Evolutionary conservation across 2,888 invertebrate genomes (phyloP).

Genomic region (Hypselothyrea guttata): DNA sequence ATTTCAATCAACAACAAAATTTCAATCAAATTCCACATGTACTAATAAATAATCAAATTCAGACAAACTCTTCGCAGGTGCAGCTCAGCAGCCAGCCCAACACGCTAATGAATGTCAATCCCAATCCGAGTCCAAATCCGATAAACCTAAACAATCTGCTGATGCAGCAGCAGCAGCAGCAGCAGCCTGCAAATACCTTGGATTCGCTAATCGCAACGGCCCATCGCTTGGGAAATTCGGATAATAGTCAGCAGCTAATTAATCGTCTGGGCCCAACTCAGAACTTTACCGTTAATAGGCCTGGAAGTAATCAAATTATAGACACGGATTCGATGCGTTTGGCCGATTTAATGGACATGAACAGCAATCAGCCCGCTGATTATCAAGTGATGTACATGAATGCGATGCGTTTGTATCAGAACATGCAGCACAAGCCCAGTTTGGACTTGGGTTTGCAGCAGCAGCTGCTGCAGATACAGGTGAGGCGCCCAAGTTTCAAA

Average conservation of each 20-base stretch:
- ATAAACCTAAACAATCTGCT: too few species aligned
- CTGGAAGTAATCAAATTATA: not conserved
- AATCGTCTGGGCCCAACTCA: constrained; percentile 5
- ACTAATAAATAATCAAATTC: not conserved
- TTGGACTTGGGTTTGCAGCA: constrained; percentile 73
- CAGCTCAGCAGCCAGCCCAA: too few species aligned
- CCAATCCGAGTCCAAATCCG: too few species aligned
- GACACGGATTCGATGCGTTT: constrained; percentile 14
- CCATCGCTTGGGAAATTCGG: constrained; percentile 6
- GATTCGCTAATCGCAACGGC: constrained; percentile 13
- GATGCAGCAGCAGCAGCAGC: too few species aligned
- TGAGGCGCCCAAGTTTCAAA: too few species aligned
- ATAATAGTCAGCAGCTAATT: not conserved
- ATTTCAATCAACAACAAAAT: constrained; percentile 1
- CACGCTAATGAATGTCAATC: too few species aligned
- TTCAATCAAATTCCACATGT: too few species aligned
- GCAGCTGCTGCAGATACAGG: constrained; percentile 71
- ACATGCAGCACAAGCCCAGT: constrained; percentile 57
- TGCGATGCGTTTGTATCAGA: constrained; percentile 52
- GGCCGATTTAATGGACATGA: constrained; percentile 30
- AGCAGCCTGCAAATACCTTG: constrained; percentile 1
- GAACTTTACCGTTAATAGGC: too few species aligned
- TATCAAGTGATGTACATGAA: constrained; percentile 31
- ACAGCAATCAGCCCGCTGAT: not conserved
- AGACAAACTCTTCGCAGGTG: not conserved